phyloP scores from a whole-genome alignment of 2,888 invertebrate genomes.

The Petrophora chlorosata region DNA sequence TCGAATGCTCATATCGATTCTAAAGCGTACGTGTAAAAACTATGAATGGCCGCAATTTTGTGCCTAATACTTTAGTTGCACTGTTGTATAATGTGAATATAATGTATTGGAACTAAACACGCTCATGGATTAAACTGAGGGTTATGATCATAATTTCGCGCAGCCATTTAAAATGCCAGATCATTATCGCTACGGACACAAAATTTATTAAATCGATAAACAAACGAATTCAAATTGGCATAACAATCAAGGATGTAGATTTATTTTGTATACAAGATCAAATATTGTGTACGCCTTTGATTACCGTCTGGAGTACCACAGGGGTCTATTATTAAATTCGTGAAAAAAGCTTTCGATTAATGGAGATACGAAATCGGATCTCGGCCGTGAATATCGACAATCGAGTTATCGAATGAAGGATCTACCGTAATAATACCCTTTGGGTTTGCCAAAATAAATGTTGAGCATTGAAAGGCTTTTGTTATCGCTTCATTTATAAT shows the following conservation, averaged over 20 bases:
- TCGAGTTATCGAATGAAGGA: constrained; percentile 47
- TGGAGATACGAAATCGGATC: constrained; percentile 34
- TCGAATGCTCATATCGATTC: constrained; percentile 54
- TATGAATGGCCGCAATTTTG: constrained; percentile 50
- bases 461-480: constrained; percentile 48
- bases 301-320: constrained; percentile 25
- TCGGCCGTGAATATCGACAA: constrained; percentile 46
- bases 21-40: constrained; percentile 56
- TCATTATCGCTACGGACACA: constrained; percentile 8
- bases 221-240: constrained; percentile 25
- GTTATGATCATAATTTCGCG: constrained; percentile 7
- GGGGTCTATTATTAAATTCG: constrained; percentile 27
- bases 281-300: constrained; percentile 11
- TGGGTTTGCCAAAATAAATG: constrained; percentile 53
- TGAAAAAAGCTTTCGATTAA: constrained; percentile 37
- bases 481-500: constrained; percentile 17
- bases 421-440: constrained; percentile 59
- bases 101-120: constrained; percentile 1
- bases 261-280: constrained; percentile 13
- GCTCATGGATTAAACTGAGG: not conserved
- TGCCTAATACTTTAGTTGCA: constrained; percentile 39
- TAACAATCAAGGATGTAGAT: constrained; percentile 19
- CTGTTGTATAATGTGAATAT: constrained; percentile 20
- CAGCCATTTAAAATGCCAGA: constrained; percentile 19
- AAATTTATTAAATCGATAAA: constrained; percentile 26